Conservation (phyloP, 2,797 vertebrate species). For the Betta splendens region DNA sequence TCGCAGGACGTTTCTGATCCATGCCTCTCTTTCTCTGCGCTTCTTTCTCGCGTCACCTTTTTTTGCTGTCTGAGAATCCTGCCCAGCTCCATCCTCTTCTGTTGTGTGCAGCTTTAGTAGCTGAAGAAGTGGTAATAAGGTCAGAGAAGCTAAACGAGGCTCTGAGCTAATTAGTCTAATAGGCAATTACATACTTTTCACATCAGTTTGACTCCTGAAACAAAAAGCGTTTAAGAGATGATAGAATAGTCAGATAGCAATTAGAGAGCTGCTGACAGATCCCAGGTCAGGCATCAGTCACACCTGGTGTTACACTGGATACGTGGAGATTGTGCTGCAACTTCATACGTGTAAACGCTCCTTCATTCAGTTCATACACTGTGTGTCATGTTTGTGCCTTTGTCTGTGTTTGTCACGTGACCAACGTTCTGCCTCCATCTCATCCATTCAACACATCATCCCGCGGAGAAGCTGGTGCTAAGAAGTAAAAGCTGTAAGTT, state of each 20-base stretch:
- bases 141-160: conserved; percentile 58
- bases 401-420: conserved; percentile 19
- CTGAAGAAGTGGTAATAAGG: conserved; percentile 50
- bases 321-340: no score
- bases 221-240: conserved; percentile 21
- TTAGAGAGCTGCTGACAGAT: background rate
- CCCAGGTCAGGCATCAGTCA: conserved; percentile 6
- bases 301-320: no score
- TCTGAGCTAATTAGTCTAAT: conserved; percentile 56
- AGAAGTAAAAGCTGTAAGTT: conserved; percentile 39
- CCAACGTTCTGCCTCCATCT: conserved; percentile 44
- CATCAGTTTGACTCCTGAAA: conserved; percentile 33
- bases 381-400: no score
- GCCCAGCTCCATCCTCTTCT: background rate
- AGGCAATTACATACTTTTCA: conserved; percentile 51
- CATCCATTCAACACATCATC: conserved; percentile 31
- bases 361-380: no score
- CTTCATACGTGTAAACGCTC: no score
- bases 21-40: no score
- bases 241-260: background rate
- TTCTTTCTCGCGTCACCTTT: no score
- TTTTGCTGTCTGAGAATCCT: background rate
- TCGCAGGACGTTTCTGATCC: no score
- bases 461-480: conserved; percentile 49
- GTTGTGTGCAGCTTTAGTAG: conserved; percentile 8